Evolutionary conservation across 1,140 invertebrate species (phyloP), one percentile per base, ranked within the genome.

Genomic region (Choristoneura fumiferana): DNA sequence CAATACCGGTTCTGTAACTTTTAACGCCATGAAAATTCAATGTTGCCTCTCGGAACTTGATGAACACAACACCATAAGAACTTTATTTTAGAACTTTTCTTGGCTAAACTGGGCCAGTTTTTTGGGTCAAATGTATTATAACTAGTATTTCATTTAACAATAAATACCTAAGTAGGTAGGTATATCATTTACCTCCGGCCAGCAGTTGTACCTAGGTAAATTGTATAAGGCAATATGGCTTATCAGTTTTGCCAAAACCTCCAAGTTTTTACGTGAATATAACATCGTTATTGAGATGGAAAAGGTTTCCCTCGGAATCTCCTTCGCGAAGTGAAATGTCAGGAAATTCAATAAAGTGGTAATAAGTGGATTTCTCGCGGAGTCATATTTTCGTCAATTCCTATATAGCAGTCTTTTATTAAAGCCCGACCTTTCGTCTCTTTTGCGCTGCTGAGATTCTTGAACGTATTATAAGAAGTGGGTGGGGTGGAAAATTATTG

Each of bases 311-410:
- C 36, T 55, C 49, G 55, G 43, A 49, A 67, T 66, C 73, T 64
- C 60, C 67, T 58, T 39, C 54, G 63, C 53, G 54, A 70, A 64
- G 71, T 71, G 70, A 75, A 73, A 71, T 71, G 64, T 73, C 70
- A 63, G 53, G 55, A 77, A 73, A 80, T 80, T 71, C 77, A 80
- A 80, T 78, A 80, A 78, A 76, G 71, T 73, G 73, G 68, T 78
- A 80, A 78, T 80, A 77, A 80, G 69, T 71, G 63, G 63, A 75
- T 76, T 76, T 72, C 69, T 67, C 54, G 54, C 63, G 49, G 60
- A 72, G 58, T 77, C 65, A 72, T 79, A 73, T 79, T 72, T 75
- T 72, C 67, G 60, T 63, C 69, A 69, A 66, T 69, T 74, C 60
- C 40, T 45, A 53, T 58, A 66, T 57, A 69, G 58, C 60, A 71